Base-by-base conservation (phyloP, 2,888 invertebrate species). In the Agapostemon virescens region DNA sequence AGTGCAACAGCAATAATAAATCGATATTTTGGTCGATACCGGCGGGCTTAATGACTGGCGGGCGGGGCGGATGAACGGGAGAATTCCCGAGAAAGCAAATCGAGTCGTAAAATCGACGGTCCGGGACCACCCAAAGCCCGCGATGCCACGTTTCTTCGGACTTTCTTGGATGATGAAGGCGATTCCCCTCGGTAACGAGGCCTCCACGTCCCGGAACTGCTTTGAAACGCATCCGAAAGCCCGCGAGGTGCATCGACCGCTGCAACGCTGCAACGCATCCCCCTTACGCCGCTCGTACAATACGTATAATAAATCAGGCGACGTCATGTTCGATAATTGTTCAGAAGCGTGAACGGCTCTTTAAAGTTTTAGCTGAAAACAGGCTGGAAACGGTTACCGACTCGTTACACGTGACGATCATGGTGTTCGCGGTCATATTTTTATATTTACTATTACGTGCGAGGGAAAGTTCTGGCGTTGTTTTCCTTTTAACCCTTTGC, bases 101-200 rank as follows among this genome's bases (percentile, higher is more conserved):
- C 81, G 75, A 74, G 77, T 81, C 84, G 78, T 85, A 85, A 85
- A 85, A 87, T 87, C 82, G 85, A 84, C 70, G 77, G 73, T 72
- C 81, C 79, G 74, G 84, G 86, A 87, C 87, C 88, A 87, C 86
- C 87, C 87, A 86, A 76, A 70, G 69, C 69, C 64, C 49, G 52
- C 75, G 79, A 85, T 84, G 79, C 82, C 82, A 79, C 82, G 82
- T 82, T 81, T 79, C 84, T 69, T 66, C 73, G 81, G 83, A 83
- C 85, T 88, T 88, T 88, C 86, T 85, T 84, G 81, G 81, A 79
- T 85, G 88, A 87, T 81, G 86, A 87, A 85, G 88, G 82, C 84
- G 87, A 88, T 88, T 87, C 81, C 80, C 63, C 76, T 63, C 66
- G n/a, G 78, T 87, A 88, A 87, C 87, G 85, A 87, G 55, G 83